Evolutionary conservation across 1,140 invertebrate genomes (phyloP), one percentile per base, ranked within the genome.

Genomic region (Tetranychus urticae): DNA sequence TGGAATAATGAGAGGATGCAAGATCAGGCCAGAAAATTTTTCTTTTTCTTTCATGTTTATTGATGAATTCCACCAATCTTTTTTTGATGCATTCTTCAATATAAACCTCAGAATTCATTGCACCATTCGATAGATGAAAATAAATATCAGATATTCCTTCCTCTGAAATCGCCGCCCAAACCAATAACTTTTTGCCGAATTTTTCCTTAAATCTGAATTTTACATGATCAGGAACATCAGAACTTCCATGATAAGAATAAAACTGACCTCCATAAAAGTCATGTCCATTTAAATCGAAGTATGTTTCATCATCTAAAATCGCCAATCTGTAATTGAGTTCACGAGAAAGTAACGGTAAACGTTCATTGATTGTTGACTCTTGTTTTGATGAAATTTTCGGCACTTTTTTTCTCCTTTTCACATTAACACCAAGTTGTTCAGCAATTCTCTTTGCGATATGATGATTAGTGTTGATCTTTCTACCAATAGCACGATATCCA

Each of bases 21-120:
- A 54, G 10, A 35, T 61, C 59, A 31, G 59, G 59, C 59, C 59
- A 61, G 37, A 61, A 61, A 8, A 61, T n/a, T 14, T 48, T 12
- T 12, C 33, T 23, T 6, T 55, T 36, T 13, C 31, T 31, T 1
- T 13, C 12, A 61, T 61, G 59, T 12, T 61, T 37, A 14, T 35
- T 37, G 31, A 61, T 61, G 37, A 61, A 61, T 52, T 34, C 1
- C 36, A 61, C 7, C 59, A 61, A 54, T n/a, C 59, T 14, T 23
- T 37, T 35, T n/a, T 35, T 54, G 33, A 61, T 34, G 54, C 59
- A 61, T 23, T 61, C 35, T 33, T 61, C 37, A 13, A 61, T n/a
- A 61, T 61, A 61, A 12, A 8, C 7, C 31, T 61, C 12, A n/a
- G 12, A 14, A 50, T 61, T 54, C 5, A 61, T 61, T 10, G 46